Evolutionary conservation across 2,888 invertebrate species (phyloP).

Genomic region (Eristalis intricaria): DNA sequence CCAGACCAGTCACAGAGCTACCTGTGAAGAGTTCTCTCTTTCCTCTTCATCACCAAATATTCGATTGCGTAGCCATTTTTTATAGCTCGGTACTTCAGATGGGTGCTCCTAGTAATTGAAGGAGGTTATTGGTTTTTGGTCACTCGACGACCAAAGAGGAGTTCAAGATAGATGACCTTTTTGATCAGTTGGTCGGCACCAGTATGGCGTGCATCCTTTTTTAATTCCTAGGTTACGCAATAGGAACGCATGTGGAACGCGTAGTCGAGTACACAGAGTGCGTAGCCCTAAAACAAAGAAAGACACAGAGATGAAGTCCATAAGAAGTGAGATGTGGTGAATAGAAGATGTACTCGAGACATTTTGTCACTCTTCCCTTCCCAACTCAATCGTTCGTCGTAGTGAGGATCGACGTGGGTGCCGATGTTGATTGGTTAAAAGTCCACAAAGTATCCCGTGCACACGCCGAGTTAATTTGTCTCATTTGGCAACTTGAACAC

Average conservation of each 20-base stretch:
- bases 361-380: slow-evolving; percentile 97
- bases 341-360: slow-evolving; percentile 88
- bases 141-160: too few relatives aligned
- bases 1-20: too few relatives aligned
- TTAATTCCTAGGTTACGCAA: slow-evolving; percentile 97
- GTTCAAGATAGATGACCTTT: slow-evolving; percentile 91
- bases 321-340: too few relatives aligned
- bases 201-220: slow-evolving; percentile 89
- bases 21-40: too few relatives aligned
- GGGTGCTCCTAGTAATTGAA: too few relatives aligned
- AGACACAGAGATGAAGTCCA: not conserved
- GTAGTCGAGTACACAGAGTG: slow-evolving; percentile 94
- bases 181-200: slow-evolving; percentile 89
- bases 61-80: too few relatives aligned
- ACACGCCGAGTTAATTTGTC: slow-evolving; percentile 87
- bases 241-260: slow-evolving; percentile 96
- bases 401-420: slow-evolving; percentile 92
- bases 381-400: slow-evolving; percentile 96
- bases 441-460: slow-evolving; percentile 89
- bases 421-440: slow-evolving; percentile 98
- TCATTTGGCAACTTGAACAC: slow-evolving; percentile 93
- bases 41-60: too few relatives aligned
- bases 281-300: slow-evolving; percentile 87
- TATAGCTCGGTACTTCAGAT: too few relatives aligned
- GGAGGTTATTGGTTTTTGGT: too few relatives aligned